Base-by-base conservation (phyloP, 2,888 invertebrate genomes). In the Eupithecia exiguata region DNA sequence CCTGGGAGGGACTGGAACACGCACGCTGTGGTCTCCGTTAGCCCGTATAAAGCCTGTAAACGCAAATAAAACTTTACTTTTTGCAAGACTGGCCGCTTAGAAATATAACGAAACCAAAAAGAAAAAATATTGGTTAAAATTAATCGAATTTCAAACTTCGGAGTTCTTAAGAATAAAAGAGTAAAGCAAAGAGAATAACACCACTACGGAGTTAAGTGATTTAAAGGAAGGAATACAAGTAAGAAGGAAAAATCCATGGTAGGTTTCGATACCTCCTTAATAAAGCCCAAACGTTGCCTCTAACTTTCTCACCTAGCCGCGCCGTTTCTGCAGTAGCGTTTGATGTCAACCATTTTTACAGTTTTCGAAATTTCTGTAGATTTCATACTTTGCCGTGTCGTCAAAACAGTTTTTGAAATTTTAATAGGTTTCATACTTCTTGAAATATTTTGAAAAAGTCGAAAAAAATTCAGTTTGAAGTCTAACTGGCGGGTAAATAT, bases 21-120 rank as follows among this genome's bases (percentile, higher is more conserved):
- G 16, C 94, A 83, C 0, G 95, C 96, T 5, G 96, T 95, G 0
- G 94, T 89, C 88, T 96, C 96, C 0, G 96, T 95, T 83, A 96
- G 79, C 0, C 96, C 96, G 80, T 95, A 96, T 36, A 96, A 85
- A 36, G 93, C 92, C 96, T 96, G 84, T 2, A 65, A 70, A 66
- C 12, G 43, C 14, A 66, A n/a, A n/a, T 2, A 30, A 4, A 49
- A 9, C 49, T 49, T 49, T 7, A 21, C 21, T 49, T 46, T 49
- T 49, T 53, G 53, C 53, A 49, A 49, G 49, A 46, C 43, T 46
- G 46, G 18, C 46, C 46, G 18, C 18, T 5, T 43, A 18, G 46
- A 46, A 46, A 46, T 5, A 18, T 12, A 18, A 1, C 21, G 10
- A 53, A 1, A 6, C 10, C 21, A 53, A 10, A 53, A 12, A 21